phyloP scores from a whole-genome alignment of 2,888 invertebrate genomes.

The Agonum fuliginosum region DNA sequence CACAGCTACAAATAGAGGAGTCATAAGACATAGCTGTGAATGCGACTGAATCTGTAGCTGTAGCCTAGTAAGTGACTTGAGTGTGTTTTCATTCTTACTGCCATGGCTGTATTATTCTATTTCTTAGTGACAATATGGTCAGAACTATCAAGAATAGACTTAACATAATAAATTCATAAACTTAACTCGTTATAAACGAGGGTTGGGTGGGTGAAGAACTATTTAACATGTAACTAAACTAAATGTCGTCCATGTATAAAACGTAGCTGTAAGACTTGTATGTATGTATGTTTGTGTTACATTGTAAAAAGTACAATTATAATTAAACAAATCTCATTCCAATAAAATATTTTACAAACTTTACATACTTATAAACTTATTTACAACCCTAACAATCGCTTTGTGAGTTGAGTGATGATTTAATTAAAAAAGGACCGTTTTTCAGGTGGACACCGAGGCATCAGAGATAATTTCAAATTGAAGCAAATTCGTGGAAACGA shows the following conservation, averaged over 20 bases:
- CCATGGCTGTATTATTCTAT: not conserved
- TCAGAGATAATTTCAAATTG: slow-evolving; percentile 54
- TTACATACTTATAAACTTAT: not conserved
- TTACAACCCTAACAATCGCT: not conserved
- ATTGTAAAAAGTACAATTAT: slow-evolving; percentile 13
- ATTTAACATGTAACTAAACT: not conserved
- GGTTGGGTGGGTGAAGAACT: not conserved
- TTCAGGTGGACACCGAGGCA: slow-evolving; percentile 50
- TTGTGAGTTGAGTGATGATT: not conserved
- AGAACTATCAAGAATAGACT: not conserved
- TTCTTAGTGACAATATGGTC: not conserved
- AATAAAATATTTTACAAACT: slow-evolving; percentile 38
- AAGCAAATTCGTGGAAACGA: slow-evolving; percentile 58
- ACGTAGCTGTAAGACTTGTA: not conserved
- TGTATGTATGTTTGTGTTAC: slow-evolving; percentile 15
- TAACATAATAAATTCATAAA: too few species aligned
- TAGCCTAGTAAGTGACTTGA: not conserved
- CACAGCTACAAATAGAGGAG: too few species aligned
- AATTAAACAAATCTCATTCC: slow-evolving; percentile 2
- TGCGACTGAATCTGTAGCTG: too few species aligned
- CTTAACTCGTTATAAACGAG: too few species aligned
- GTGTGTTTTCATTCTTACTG: not conserved
- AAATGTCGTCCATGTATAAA: slow-evolving; percentile 15
- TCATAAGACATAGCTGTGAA: too few species aligned
- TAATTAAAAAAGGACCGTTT: not conserved